Evolutionary conservation across 2,888 invertebrate species (phyloP).

Genomic region (Cephus runcator): DNA sequence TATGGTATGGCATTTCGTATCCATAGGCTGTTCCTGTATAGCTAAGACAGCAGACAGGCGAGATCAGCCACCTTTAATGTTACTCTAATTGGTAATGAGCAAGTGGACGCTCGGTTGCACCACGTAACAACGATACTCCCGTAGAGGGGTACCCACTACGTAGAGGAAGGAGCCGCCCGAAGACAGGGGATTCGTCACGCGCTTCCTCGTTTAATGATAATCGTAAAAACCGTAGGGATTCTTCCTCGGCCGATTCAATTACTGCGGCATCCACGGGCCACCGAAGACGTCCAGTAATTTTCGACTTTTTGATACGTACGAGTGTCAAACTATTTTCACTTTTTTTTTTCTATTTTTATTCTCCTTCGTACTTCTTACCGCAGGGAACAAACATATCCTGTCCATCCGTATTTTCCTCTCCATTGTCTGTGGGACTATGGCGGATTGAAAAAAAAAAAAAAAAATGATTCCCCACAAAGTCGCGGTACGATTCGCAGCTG

Average conservation of each 20-base stretch:
- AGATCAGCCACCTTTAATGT: background rate
- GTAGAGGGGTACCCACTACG: background rate
- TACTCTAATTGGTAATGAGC: conserved; percentile 5
- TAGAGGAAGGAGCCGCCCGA: background rate
- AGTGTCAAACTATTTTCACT: background rate
- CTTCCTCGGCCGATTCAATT: background rate
- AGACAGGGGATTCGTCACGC: conserved; percentile 5
- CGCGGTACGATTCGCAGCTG: background rate
- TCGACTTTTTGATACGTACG: background rate
- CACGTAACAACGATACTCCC: background rate
- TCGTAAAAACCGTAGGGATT: background rate
- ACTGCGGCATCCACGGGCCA: background rate
- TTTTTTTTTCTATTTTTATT: background rate
- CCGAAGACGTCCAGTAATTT: background rate
- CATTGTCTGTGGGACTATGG: background rate
- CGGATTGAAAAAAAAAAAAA: background rate
- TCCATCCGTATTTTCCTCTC: background rate
- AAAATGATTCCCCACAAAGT: background rate
- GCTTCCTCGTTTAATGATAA: conserved; percentile 3
- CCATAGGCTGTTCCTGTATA: background rate
- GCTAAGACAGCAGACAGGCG: background rate
- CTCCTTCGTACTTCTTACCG: background rate
- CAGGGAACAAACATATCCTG: background rate
- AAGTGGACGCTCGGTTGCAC: conserved; percentile 2
- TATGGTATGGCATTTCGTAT: background rate